A percentile compares a stretch with the other conserved stretches of the same genome.
Conservation (phyloP, 2,797 vertebrate genomes). For the Sebastiscus tertius region DNA sequence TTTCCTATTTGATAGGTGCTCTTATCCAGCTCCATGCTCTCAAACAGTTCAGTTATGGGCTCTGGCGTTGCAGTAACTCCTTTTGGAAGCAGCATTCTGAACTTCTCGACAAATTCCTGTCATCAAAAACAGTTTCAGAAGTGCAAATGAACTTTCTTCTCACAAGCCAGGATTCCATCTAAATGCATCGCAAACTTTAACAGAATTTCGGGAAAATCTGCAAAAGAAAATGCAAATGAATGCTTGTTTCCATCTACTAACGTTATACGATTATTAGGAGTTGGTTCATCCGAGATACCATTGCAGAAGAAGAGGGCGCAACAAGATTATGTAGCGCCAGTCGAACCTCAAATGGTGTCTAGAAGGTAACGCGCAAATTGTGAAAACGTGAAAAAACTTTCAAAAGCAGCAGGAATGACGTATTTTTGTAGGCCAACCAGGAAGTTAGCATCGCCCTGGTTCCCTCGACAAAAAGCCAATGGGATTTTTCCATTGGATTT, state of each 20-base stretch:
- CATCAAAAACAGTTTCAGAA: constrained; percentile 8
- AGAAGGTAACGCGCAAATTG: too few species aligned
- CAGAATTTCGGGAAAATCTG: not conserved
- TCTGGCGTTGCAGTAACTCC: constrained; percentile 79
- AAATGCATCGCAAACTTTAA: not conserved
- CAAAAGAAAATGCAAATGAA: not conserved
- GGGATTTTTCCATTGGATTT: too few species aligned
- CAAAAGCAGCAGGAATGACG: too few species aligned
- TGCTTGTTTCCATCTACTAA: not conserved
- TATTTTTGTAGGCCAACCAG: too few species aligned
- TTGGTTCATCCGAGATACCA: not conserved
- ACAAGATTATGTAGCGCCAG: not conserved
- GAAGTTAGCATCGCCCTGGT: too few species aligned
- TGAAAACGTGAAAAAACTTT: too few species aligned
- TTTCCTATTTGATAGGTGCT: constrained; percentile 92
- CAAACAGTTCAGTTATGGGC: constrained; percentile 85
- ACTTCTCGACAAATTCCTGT: constrained; percentile 92
- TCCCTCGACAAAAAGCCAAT: too few species aligned
- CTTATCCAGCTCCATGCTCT: constrained; percentile 82
- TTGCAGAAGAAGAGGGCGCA: not conserved
- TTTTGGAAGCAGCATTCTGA: constrained; percentile 90
- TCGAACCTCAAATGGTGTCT: not conserved
- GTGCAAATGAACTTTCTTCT: not conserved
- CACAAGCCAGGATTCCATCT: not conserved
- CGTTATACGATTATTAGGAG: not conserved